A percentile compares a stretch with the other conserved stretches of the same genome.
Conservation (phyloP, 2,113 vertebrate species). For the Trogon surrucura region DNA sequence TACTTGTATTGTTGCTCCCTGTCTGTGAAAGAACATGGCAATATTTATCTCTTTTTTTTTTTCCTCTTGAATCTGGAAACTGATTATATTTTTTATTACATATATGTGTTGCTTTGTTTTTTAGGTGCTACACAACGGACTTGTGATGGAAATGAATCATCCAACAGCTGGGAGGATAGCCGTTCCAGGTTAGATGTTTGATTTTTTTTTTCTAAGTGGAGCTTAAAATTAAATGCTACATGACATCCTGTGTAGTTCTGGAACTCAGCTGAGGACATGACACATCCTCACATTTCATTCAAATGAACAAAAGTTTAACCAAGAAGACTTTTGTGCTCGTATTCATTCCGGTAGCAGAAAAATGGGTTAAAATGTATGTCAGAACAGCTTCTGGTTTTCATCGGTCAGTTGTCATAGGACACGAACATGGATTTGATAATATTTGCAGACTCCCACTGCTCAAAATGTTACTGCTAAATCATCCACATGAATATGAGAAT, state of each 20-base stretch:
- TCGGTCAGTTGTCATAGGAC: constrained; percentile 10
- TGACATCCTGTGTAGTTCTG: constrained; percentile 5
- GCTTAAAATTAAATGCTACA: constrained; percentile 7
- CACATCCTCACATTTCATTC: constrained; percentile 12
- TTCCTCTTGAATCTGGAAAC: neutral
- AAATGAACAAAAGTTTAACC: neutral
- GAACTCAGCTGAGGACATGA: constrained; percentile 22
- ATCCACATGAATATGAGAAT: neutral
- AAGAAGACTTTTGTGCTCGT: neutral
- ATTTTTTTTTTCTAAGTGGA: constrained; percentile 24
- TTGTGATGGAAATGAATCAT: constrained; percentile 91
- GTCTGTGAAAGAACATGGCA: neutral
- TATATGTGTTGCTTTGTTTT: neutral
- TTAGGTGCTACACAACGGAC: constrained; percentile 90
- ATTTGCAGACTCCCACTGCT: constrained; percentile 20
- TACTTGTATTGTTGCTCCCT: neutral
- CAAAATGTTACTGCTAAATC: constrained; percentile 27
- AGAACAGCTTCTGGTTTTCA: constrained; percentile 20
- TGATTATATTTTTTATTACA: neutral
- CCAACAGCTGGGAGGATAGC: constrained; percentile 86
- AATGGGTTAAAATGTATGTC: constrained; percentile 17
- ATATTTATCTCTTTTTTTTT: neutral
- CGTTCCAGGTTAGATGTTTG: constrained; percentile 84
- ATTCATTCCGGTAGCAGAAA: neutral
- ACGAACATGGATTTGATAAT: constrained; percentile 42